Evolutionary conservation across 2,888 invertebrate genomes (phyloP).

Genomic region (Calameuta idolon): DNA sequence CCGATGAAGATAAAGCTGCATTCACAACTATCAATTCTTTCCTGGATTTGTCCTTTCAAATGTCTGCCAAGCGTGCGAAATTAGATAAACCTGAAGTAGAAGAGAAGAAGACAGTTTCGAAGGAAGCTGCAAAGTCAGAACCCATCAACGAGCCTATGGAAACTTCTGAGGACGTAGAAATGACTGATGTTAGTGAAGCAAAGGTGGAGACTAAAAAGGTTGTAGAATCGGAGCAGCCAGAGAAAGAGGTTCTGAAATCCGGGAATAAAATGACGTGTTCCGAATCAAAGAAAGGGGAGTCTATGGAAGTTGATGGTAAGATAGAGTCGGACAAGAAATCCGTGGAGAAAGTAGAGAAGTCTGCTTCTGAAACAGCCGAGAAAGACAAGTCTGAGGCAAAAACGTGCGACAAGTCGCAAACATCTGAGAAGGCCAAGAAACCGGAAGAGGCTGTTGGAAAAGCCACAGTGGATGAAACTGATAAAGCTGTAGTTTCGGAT

Average conservation of each 20-base stretch:
- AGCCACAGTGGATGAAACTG: slow-evolving; percentile 23
- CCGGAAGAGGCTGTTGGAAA: slow-evolving; percentile 30
- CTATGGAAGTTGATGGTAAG: slow-evolving; percentile 16
- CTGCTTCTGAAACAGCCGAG: slow-evolving; percentile 22
- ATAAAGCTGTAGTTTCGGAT: slow-evolving; percentile 10
- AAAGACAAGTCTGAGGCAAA: slow-evolving; percentile 26
- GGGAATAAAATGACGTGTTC: slow-evolving; percentile 42
- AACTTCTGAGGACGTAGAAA: slow-evolving; percentile 53
- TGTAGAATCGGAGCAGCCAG: slow-evolving; percentile 14
- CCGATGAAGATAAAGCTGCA: slow-evolving; percentile 70
- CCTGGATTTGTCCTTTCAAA: slow-evolving; percentile 69
- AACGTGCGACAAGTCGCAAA: slow-evolving; percentile 2
- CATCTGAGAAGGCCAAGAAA: slow-evolving; percentile 3
- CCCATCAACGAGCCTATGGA: slow-evolving; percentile 54
- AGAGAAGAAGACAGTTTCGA: slow-evolving; percentile 22
- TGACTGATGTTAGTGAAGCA: slow-evolving; percentile 39
- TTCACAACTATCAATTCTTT: slow-evolving; percentile 75
- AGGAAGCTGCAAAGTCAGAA: slow-evolving; percentile 23
- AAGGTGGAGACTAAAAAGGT: slow-evolving; percentile 26
- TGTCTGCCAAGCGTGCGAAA: slow-evolving; percentile 59
- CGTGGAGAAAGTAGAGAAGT: slow-evolving; percentile 24
- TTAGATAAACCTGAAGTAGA: slow-evolving; percentile 41
- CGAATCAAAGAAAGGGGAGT: slow-evolving; percentile 27
- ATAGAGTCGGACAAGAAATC: slow-evolving; percentile 25
- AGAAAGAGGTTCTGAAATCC: slow-evolving; percentile 48